Evolutionary conservation across 1,140 invertebrate genomes (phyloP).

Genomic region (Orchesella cincta): DNA sequence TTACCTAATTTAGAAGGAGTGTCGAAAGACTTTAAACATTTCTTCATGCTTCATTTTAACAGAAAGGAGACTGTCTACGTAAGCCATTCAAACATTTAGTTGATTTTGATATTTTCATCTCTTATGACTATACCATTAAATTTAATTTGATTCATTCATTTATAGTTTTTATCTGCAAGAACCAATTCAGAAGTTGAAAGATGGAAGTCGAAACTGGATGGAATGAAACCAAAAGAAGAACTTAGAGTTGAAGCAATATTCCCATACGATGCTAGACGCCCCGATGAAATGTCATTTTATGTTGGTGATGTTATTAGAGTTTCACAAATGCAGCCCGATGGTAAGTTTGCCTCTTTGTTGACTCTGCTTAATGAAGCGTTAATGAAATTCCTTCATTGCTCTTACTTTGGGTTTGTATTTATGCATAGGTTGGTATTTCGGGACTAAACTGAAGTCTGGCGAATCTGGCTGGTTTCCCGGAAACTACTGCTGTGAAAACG

Average conservation of each 20-base stretch:
- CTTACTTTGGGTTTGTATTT: too few species aligned
- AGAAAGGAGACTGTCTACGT: slow-evolving; percentile 48
- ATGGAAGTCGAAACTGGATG: slow-evolving; percentile 46
- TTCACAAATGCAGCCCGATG: slow-evolving; percentile 46
- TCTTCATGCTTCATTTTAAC: slow-evolving; percentile 50
- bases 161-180: slow-evolving; percentile 47
- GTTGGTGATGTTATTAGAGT: slow-evolving; percentile 47
- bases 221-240: slow-evolving; percentile 34
- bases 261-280: slow-evolving; percentile 41
- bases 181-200: slow-evolving; percentile 48
- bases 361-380: neutral
- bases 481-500: slow-evolving; percentile 45
- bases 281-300: slow-evolving; percentile 48
- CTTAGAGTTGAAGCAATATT: slow-evolving; percentile 47
- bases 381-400: too few species aligned
- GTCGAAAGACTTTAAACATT: slow-evolving; percentile 50
- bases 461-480: slow-evolving; percentile 50
- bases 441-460: slow-evolving; percentile 36
- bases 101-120: neutral
- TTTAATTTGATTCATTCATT: neutral
- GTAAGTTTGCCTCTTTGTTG: too few species aligned
- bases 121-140: neutral
- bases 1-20: slow-evolving; percentile 48
- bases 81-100: slow-evolving; percentile 17
- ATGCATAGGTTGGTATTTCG: slow-evolving; percentile 50